These are phyloP conservation scores for Sphenopsis melanotis DNA, from an alignment of 2,797 vertebrate species.

Conservation along the genomic window DNA sequence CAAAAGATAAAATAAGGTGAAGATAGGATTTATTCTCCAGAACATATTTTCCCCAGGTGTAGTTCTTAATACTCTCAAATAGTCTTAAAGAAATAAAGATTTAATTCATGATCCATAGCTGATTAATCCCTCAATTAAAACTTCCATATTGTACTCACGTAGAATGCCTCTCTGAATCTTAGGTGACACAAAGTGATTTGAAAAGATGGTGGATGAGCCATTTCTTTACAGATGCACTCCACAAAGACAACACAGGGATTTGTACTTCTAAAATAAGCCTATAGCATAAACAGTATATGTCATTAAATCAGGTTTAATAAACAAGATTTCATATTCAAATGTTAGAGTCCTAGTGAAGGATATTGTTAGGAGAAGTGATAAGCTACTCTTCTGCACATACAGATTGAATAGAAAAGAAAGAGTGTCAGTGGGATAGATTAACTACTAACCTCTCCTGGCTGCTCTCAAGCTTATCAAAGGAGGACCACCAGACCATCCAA, in stretches of 20 bases:
- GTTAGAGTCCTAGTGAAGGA: not conserved
- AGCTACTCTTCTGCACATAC: not conserved
- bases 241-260: not conserved
- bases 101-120: not conserved
- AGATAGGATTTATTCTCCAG: not conserved
- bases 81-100: not conserved
- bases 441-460: not conserved
- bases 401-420: not conserved
- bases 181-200: not conserved
- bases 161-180: not conserved
- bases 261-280: not conserved
- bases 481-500: not conserved
- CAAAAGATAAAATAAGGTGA: not conserved
- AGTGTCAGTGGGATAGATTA: not conserved
- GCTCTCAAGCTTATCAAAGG: not conserved
- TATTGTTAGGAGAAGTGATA: not conserved
- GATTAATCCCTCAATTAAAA: not conserved
- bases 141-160: not conserved
- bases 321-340: not conserved
- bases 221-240: not conserved
- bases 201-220: not conserved
- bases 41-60: not conserved
- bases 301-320: not conserved
- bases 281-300: not conserved
- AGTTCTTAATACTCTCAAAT: not conserved